Conservation (phyloP, 2,113 vertebrate species). For the Oncorhynchus clarkii region DNA sequence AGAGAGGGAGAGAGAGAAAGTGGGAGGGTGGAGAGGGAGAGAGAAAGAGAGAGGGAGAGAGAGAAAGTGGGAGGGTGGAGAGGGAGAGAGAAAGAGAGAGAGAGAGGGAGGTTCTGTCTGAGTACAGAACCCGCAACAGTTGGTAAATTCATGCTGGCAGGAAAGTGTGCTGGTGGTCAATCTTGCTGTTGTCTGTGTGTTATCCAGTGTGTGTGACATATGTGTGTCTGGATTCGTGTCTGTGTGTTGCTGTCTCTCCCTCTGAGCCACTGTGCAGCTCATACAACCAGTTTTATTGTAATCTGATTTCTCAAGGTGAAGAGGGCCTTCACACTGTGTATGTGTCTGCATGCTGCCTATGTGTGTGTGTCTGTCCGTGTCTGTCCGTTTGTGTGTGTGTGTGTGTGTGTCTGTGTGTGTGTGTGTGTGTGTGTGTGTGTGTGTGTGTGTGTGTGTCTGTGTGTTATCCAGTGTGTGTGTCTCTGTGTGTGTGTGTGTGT, state of each 20-base stretch:
- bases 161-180: neutral
- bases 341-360: neutral
- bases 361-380: neutral
- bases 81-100: too few species aligned
- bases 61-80: too few species aligned
- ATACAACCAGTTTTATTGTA: neutral
- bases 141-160: neutral
- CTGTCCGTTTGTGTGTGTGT: neutral
- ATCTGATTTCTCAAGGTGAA: neutral
- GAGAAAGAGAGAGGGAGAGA: neutral
- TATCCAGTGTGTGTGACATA: neutral
- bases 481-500: too few species aligned
- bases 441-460: too few species aligned
- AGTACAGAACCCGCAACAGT: neutral
- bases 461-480: too few species aligned
- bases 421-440: too few species aligned
- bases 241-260: neutral
- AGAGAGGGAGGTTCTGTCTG: too few species aligned
- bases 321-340: neutral
- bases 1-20: too few species aligned
- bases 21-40: too few species aligned
- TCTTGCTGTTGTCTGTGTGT: too few species aligned
- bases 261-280: neutral
- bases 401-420: neutral
- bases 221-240: neutral